Base-by-base conservation (phyloP, 1,140 invertebrate genomes). In the Papilio polyxenes region DNA sequence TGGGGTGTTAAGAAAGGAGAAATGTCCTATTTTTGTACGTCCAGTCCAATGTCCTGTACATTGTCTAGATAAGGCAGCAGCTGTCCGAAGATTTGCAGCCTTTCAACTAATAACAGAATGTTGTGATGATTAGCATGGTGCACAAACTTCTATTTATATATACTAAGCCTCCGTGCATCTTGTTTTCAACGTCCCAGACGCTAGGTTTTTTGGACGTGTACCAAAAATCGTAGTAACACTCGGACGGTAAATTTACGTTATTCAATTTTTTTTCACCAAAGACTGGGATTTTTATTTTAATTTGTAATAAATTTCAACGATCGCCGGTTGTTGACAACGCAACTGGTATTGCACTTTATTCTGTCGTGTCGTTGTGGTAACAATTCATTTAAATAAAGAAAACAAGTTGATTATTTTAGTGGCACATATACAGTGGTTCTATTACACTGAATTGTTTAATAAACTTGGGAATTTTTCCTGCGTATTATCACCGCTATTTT, bases 321-420 rank as follows among this genome's bases (percentile, higher is more conserved):
- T 37, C 65, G 65, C 13, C 65, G 3, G 65, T 72, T 72, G 65
- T 72, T 72, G 65, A 72, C 31, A 72, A 72, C 65, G n/a, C 59
- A 7, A 72, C 31, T 31, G 23, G 3, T 65, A 11, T 31, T 65
- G 20, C 20, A 65, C 62, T 31, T 65, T 65, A 31, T 7, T 44
- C 40, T 44, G 40, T 23, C 8, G 23, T 65, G 59, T 62, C n/a
- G 17, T 53, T 53, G 17, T 65, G 62, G 10, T 31, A 65, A 23
- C 20, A 37, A 72, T 72, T 37, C 11, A 72, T 72, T 72, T 10
- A 13, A 72, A 37, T 37, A 69, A 40, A 37, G 31, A 40, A 72
- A 72, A 72, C 20, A 65, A 31, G 62, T 72, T 72, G 31, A 40
- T 40, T 37, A 37, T 69, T 69, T 72, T 72, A 69, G 65, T 15